Evolutionary conservation across 2,888 invertebrate species (phyloP).

Genomic region (Diabrotica balteata): DNA sequence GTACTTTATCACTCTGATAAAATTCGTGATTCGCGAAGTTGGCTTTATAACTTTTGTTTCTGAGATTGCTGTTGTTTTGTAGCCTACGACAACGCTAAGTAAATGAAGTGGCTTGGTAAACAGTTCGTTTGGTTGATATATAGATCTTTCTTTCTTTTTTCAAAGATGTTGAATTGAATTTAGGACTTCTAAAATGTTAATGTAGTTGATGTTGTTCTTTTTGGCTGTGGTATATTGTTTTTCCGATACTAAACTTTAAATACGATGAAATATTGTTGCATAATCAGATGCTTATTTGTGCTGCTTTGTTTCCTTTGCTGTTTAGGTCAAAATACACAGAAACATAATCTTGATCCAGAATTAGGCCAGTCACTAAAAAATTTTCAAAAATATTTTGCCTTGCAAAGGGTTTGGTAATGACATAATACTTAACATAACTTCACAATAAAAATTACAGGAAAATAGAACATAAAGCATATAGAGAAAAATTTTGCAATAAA

Average conservation of each 20-base stretch:
- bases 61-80: constrained; percentile 32
- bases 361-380: no score
- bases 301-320: no score
- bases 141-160: constrained; percentile 13
- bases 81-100: constrained; percentile 27
- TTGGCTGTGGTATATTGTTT: neutral
- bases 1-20: constrained; percentile 32
- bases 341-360: no score
- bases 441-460: no score
- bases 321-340: no score
- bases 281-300: no score
- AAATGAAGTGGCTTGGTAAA: constrained; percentile 29
- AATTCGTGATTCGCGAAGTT: constrained; percentile 31
- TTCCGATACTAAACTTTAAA: neutral
- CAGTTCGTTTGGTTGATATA: constrained; percentile 28
- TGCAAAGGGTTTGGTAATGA: no score
- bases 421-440: no score
- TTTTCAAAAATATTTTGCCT: no score
- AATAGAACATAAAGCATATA: no score
- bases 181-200: constrained; percentile 17
- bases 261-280: no score
- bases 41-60: constrained; percentile 34
- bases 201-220: constrained; percentile 10
- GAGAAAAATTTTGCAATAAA: no score
- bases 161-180: constrained; percentile 18